phyloP scores from a whole-genome alignment of 2,888 invertebrate genomes.

The Ganaspis brasiliensis region DNA sequence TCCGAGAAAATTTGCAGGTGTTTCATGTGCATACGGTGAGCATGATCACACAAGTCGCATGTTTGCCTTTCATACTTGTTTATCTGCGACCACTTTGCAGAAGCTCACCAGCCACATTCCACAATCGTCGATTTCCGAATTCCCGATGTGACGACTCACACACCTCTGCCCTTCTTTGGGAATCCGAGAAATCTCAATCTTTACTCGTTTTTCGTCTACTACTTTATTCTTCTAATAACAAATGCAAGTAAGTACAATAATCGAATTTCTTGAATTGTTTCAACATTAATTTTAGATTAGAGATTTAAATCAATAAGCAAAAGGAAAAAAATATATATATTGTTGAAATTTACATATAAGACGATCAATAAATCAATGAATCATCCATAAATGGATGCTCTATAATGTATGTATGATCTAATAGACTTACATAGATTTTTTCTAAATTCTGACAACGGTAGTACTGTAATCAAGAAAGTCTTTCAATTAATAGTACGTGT shows the following conservation, averaged over 20 bases:
- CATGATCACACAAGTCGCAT: conserved; percentile 19
- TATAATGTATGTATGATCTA: too few species aligned
- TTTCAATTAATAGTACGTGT: conserved; percentile 28
- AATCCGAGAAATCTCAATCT: conserved; percentile 22
- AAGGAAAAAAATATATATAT: too few species aligned
- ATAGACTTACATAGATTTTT: not conserved
- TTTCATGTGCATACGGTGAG: conserved; percentile 11
- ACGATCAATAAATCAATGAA: too few species aligned
- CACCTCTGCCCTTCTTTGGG: conserved; percentile 12
- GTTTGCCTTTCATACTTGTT: conserved; percentile 35
- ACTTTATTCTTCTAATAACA: not conserved
- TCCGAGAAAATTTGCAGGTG: conserved; percentile 25
- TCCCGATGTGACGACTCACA: conserved; percentile 48
- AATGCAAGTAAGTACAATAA: not conserved
- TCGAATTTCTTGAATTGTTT: too few species aligned
- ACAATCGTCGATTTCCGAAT: conserved; percentile 61
- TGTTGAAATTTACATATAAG: too few species aligned
- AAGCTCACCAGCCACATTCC: conserved; percentile 57
- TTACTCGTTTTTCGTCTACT: not conserved
- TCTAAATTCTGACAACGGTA: not conserved
- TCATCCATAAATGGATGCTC: too few species aligned
- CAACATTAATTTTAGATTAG: too few species aligned
- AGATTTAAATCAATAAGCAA: too few species aligned
- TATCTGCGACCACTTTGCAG: conserved; percentile 35
- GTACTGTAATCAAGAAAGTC: conserved; percentile 2